Base-by-base conservation (phyloP, 2,113 vertebrate genomes). In the Antechinus flavipes region DNA sequence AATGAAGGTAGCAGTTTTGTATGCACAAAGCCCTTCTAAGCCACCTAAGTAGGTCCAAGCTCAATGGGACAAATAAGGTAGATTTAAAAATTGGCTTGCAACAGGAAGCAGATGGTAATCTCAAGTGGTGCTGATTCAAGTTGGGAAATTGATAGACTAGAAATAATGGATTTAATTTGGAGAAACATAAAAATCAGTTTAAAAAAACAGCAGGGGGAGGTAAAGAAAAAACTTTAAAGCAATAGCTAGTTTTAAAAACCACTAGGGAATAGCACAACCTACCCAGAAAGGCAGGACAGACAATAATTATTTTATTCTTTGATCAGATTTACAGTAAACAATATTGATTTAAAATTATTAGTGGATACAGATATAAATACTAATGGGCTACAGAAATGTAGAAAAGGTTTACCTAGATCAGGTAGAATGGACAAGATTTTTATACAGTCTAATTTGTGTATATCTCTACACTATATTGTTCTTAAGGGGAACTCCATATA, bases 151-250 rank as follows among this genome's bases (percentile, higher is more conserved):
- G 96, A 97, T 97, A 96, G 97, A 94, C 94, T 97, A 96, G 96
- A 97, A 97, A 96, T 97, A 97, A 98, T 97, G 95, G 94, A 93
- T 96, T 98, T 98, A 97, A 96, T 97, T 96, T 97, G 68, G 56
- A 96, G 61, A 89, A 96, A 94, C 96, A 97, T 94, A 92, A 95
- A 97, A 96, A 95, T 96, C 94, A 96, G 90, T 97, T 96, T 94
- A 94, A 96, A 92, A 92, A 92, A 94, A 22, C 93, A 97, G 95
- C 68, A 95, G 92, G 96, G 90, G 61, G 42, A 16, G n/a, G 35
- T 68, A 58, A 35, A 42, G 22, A 27, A 47, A 90, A 22, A 91
- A 23, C 35, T 55, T 95, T 97, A 93, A 91, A 96, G 91, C 55
- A 96, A 93, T 23, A 53, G 22, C 47, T 93, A 2, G 35, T 91